Percentiles rank a stretch among this genome's conserved stretches.
phyloP scores from a whole-genome alignment of 2,113 vertebrate species.

The Chascanopsetta lugubris region DNA sequence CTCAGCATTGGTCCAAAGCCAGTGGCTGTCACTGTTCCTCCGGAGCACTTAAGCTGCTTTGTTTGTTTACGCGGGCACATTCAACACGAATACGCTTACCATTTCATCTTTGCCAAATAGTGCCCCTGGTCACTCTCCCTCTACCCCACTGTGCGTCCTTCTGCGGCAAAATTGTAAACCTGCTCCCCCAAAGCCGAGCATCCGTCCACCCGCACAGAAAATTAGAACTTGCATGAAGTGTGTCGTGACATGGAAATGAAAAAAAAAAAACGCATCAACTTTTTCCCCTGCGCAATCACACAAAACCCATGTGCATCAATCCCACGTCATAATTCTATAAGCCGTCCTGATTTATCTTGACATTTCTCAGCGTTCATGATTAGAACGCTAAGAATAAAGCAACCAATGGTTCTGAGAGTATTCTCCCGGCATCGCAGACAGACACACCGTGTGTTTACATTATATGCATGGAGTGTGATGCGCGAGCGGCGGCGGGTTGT shows the following conservation, averaged over 20 bases:
- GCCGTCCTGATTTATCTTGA: slow-evolving; percentile 47
- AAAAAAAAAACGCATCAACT: slow-evolving; percentile 21
- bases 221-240: slow-evolving; percentile 7
- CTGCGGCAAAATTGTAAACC: slow-evolving; percentile 59
- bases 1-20: not conserved
- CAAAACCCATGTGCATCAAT: slow-evolving; percentile 6
- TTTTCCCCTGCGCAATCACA: slow-evolving; percentile 35
- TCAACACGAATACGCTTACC: slow-evolving; percentile 35
- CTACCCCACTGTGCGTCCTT: slow-evolving; percentile 68
- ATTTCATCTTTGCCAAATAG: slow-evolving; percentile 44
- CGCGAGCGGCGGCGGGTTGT: no score
- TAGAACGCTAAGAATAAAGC: slow-evolving; percentile 69
- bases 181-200: slow-evolving; percentile 52
- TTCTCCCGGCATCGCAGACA: slow-evolving; percentile 26
- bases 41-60: slow-evolving; percentile 1
- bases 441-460: slow-evolving; percentile 26
- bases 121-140: slow-evolving; percentile 41
- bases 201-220: slow-evolving; percentile 34
- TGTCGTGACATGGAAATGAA: slow-evolving; percentile 12
- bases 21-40: not conserved
- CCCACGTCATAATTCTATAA: slow-evolving; percentile 38
- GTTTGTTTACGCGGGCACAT: no score
- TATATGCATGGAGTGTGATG: slow-evolving; percentile 13
- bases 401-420: slow-evolving; percentile 33
- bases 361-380: slow-evolving; percentile 55